These are phyloP conservation scores for Silurus lanzhouensis DNA, from an alignment of 2,797 vertebrate species.

Conservation along the genomic window DNA sequence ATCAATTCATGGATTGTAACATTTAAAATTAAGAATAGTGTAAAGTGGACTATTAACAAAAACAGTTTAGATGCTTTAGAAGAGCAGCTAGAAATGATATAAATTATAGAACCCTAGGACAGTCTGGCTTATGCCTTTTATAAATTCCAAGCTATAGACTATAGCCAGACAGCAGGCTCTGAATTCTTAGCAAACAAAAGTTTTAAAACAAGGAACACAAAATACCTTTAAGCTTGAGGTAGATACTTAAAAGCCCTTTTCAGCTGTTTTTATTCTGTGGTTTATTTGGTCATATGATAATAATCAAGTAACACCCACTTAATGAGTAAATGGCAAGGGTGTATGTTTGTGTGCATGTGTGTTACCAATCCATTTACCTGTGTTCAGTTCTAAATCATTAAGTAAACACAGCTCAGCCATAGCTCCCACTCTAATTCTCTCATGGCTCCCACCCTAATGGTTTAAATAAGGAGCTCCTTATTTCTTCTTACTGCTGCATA, in stretches of 20 bases:
- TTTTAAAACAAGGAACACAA: not conserved
- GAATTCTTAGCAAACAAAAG: conserved; percentile 13
- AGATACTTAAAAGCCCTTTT: not conserved
- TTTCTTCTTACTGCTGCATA: not conserved
- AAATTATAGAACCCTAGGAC: no score
- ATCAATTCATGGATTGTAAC: not conserved
- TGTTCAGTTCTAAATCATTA: conserved; percentile 7
- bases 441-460: conserved; percentile 6
- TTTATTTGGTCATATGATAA: conserved; percentile 5
- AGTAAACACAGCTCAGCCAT: conserved; percentile 22
- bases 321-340: not conserved
- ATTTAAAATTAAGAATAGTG: not conserved
- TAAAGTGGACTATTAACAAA: not conserved
- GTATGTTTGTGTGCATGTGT: not conserved
- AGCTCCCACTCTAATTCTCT: not conserved
- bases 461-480: not conserved
- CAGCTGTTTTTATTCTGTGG: not conserved
- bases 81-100: no score
- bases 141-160: not conserved
- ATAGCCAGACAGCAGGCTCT: not conserved
- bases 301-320: conserved; percentile 1
- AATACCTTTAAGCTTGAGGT: not conserved
- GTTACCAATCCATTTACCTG: conserved; percentile 48
- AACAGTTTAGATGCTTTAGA: not conserved
- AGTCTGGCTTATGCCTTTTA: not conserved